Evolutionary conservation across 2,113 vertebrate genomes (phyloP), one percentile per base, ranked within the genome.

Genomic region (Hypomesus transpacificus): DNA sequence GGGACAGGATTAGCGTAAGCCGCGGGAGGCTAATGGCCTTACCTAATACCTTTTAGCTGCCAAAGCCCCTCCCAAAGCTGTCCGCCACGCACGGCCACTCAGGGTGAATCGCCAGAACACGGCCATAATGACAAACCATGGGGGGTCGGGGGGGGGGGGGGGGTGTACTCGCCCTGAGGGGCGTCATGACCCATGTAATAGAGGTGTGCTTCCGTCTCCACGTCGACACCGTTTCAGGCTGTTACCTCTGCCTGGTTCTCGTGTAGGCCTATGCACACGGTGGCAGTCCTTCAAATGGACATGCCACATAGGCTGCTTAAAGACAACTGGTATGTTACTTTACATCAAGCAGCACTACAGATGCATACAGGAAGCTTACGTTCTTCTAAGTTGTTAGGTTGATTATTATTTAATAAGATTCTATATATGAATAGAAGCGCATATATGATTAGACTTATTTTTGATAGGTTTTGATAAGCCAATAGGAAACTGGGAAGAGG

Each of bases 1-100:
- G 79, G 82, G 78, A 73, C 84, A 84, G 89, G 90, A 90, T 92
- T 92, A 92, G 68, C 75, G 64, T 91, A 92, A 91, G 91, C 90
- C 89, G 85, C 73, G 34, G 86, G 80, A 84, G 70, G 71, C 81
- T 88, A 87, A 88, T 86, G 86, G 82, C 79, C 51, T 87, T 80
- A 84, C 81, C 87, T 91, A 89, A 91, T 88, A 71, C 87, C 75
- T 79, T 78, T 88, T 80, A 89, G 86, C 85, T 86, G 76, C 85
- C 71, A 84, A 89, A 87, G 89, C 87, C 78, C 87, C 87, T 86
- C 87, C 90, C 81, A 78, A 88, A 84, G 83, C 85, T 82, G 82
- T 77, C 75, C 69, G 77, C 54, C 77, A 70, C 9, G 11, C 54
- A 56, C 61, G 60, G 4, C 51, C 73, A 63, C 57, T 24, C 56